A percentile compares a stretch with the other conserved stretches of the same genome.
Evolutionary conservation across 2,888 invertebrate species (phyloP).

Genomic region (Malthinus seriepunctatus): DNA sequence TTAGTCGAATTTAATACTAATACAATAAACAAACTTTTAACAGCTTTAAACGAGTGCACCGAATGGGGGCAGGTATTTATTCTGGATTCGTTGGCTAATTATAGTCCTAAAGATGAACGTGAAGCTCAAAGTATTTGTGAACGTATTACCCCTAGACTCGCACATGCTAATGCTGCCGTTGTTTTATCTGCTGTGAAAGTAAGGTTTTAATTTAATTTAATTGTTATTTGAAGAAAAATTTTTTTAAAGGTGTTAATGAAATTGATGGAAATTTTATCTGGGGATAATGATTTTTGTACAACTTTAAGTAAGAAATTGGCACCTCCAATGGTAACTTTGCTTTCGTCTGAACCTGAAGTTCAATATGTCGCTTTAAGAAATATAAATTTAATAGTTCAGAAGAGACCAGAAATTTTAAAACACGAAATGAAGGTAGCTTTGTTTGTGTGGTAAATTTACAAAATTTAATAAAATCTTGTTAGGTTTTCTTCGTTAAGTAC

Average conservation of each 20-base stretch:
- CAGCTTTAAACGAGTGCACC: conserved; percentile 98
- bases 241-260: conserved; percentile 82
- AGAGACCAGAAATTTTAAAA: conserved; percentile 96
- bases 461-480: conserved; percentile 8
- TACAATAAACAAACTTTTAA: conserved; percentile 96
- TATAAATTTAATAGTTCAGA: conserved; percentile 99
- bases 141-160: conserved; percentile 93
- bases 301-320: conserved; percentile 96
- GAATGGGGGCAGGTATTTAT: conserved; percentile 99
- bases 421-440: conserved; percentile 94
- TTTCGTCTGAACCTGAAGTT: conserved; percentile 98
- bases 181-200: conserved; percentile 98
- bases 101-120: conserved; percentile 93
- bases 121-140: conserved; percentile 99
- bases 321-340: conserved; percentile 96
- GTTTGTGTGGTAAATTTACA: not conserved
- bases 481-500: conserved; percentile 98
- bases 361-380: conserved; percentile 98
- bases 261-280: conserved; percentile 94
- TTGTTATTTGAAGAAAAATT: not conserved
- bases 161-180: conserved; percentile 99
- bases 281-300: conserved; percentile 90
- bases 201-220: not conserved
- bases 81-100: conserved; percentile 95
- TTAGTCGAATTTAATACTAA: conserved; percentile 92